These are phyloP conservation scores for Idaea dimidiata DNA, from an alignment of 2,888 invertebrate species.

Conservation along the genomic window DNA sequence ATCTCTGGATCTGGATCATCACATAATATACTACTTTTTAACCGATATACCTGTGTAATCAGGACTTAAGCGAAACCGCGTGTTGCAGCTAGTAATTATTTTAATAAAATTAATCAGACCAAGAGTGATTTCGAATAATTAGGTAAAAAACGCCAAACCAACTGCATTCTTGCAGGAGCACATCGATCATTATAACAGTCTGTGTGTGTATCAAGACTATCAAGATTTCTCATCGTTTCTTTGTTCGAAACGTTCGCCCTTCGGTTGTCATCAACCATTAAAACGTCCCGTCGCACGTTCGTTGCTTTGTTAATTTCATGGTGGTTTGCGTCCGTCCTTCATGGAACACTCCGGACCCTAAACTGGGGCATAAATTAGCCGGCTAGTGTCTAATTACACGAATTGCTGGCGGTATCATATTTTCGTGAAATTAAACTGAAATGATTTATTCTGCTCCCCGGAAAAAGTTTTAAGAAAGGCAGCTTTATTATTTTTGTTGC, in stretches of 20 bases:
- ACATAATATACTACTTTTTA: no score
- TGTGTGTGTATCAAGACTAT: background rate
- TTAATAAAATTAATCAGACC: no score
- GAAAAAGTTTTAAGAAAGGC: constrained; percentile 17
- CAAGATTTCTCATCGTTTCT: constrained; percentile 50
- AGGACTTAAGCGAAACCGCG: no score
- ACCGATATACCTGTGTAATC: no score
- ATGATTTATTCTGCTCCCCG: constrained; percentile 26
- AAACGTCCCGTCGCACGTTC: constrained; percentile 47
- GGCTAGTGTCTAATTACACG: constrained; percentile 31
- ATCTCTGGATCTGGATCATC: no score
- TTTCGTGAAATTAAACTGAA: constrained; percentile 25
- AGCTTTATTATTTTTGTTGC: background rate
- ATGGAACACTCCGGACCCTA: constrained; percentile 49
- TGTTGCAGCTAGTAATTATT: no score
- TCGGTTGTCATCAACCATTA: constrained; percentile 69
- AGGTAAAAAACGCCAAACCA: background rate
- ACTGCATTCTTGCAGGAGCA: background rate
- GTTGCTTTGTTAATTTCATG: constrained; percentile 71
- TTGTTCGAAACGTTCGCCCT: constrained; percentile 61
- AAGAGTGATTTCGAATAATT: background rate
- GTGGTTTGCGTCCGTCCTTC: constrained; percentile 58
- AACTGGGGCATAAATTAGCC: constrained; percentile 40
- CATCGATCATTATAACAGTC: no score
- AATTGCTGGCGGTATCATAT: constrained; percentile 27